These are phyloP conservation scores for Istiophorus platypterus DNA, from an alignment of 2,113 vertebrate species.

Conservation along the genomic window DNA sequence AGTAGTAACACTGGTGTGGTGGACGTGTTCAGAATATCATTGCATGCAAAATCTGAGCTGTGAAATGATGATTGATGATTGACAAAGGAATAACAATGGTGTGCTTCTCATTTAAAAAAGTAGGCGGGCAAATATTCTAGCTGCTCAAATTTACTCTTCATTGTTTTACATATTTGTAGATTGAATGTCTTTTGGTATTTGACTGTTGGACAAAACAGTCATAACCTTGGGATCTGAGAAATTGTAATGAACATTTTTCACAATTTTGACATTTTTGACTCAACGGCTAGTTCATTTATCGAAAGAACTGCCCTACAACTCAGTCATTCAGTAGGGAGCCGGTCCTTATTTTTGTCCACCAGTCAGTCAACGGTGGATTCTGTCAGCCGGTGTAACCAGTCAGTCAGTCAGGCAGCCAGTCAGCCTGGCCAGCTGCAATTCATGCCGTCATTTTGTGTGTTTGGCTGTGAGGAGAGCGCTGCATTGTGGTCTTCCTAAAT, in stretches of 20 bases:
- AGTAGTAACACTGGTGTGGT: background rate
- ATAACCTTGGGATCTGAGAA: background rate
- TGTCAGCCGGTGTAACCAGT: conserved; percentile 13
- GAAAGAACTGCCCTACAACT: too few relatives aligned
- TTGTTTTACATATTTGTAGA: background rate
- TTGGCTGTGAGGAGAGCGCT: conserved; percentile 41
- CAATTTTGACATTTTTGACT: background rate
- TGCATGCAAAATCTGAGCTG: conserved; percentile 2
- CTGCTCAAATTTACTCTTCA: background rate
- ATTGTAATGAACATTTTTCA: background rate
- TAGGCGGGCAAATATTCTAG: too few relatives aligned
- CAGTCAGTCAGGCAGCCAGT: background rate
- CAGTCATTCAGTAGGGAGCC: background rate
- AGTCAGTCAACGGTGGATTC: background rate
- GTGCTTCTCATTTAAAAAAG: too few relatives aligned
- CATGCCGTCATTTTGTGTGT: conserved; percentile 36
- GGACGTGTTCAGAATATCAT: background rate
- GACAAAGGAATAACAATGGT: too few relatives aligned
- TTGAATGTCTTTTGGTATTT: background rate
- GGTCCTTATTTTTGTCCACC: background rate
- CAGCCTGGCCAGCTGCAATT: conserved; percentile 30
- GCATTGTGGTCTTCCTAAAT: conserved; percentile 75
- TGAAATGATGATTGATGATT: background rate
- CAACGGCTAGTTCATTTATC: background rate
- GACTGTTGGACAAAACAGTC: background rate